A percentile compares a stretch with the other conserved stretches of the same genome.
Evolutionary conservation across 2,113 vertebrate genomes (phyloP).

Genomic region (Notothenia rossii): DNA sequence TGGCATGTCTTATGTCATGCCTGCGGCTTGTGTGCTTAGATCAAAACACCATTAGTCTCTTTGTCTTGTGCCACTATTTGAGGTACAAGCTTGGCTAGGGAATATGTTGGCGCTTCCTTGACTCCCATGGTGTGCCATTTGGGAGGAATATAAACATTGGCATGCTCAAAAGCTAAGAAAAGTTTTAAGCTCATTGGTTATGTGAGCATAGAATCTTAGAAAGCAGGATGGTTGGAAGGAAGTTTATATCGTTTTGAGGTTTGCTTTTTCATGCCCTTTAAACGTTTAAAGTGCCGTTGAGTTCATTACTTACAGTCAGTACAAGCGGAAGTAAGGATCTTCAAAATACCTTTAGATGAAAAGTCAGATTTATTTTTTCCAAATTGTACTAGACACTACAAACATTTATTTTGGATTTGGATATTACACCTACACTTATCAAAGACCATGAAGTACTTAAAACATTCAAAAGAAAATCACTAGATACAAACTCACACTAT

Average conservation of each 20-base stretch:
- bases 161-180: conserved; percentile 42
- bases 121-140: conserved; percentile 62
- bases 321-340: neutral
- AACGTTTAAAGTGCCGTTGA: neutral
- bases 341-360: conserved; percentile 24
- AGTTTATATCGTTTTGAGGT: conserved; percentile 2
- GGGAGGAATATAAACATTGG: conserved; percentile 26
- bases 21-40: conserved; percentile 77
- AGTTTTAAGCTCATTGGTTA: conserved; percentile 40
- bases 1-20: conserved; percentile 78
- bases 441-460: neutral
- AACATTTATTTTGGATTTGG: neutral
- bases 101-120: conserved; percentile 63
- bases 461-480: neutral
- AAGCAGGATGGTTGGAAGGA: neutral
- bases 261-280: conserved; percentile 16
- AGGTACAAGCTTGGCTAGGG: conserved; percentile 69
- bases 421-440: neutral
- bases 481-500: neutral
- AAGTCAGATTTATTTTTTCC: conserved; percentile 1
- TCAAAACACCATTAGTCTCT: conserved; percentile 82
- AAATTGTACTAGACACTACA: conserved; percentile 5
- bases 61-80: conserved; percentile 76
- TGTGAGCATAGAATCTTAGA: conserved; percentile 20
- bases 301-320: conserved; percentile 13